These are phyloP conservation scores for Osmerus mordax DNA, from an alignment of 2,113 vertebrate genomes.

Conservation along the genomic window DNA sequence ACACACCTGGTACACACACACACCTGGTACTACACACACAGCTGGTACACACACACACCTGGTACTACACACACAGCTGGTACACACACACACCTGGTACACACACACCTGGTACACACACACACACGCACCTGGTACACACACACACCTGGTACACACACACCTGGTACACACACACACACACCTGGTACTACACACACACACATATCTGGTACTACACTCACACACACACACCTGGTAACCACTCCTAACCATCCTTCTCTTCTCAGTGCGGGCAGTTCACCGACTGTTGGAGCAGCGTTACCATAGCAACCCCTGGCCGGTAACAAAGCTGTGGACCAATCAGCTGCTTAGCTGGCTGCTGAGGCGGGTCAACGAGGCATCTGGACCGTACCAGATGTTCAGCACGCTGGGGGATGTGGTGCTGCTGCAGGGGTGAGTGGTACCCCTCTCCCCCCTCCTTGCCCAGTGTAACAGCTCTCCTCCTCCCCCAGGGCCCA, in stretches of 20 bases:
- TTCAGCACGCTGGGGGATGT: conserved; percentile 89
- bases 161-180: too few species aligned
- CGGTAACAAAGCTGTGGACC: conserved; percentile 66
- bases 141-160: too few species aligned
- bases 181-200: not conserved
- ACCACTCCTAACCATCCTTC: not conserved
- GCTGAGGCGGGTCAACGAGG: conserved; percentile 86
- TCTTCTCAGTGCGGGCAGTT: conserved; percentile 77
- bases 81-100: too few species aligned
- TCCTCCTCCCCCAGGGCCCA: too few species aligned
- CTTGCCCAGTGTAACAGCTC: too few species aligned
- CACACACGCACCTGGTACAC: too few species aligned
- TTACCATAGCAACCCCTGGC: conserved; percentile 84
- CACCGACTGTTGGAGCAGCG: conserved; percentile 86
- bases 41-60: not conserved
- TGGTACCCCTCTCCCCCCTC: not conserved
- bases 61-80: too few species aligned
- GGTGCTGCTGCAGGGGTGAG: conserved; percentile 86
- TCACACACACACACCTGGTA: not conserved
- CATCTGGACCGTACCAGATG: conserved; percentile 96
- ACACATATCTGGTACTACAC: conserved; percentile 33
- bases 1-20: not conserved
- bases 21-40: not conserved
- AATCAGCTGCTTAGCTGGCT: conserved; percentile 85
- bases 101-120: too few species aligned